A percentile compares a stretch with the other conserved stretches of the same genome.
Evolutionary conservation across 2,113 vertebrate genomes (phyloP).

Genomic region (Chionodraco myersi): DNA sequence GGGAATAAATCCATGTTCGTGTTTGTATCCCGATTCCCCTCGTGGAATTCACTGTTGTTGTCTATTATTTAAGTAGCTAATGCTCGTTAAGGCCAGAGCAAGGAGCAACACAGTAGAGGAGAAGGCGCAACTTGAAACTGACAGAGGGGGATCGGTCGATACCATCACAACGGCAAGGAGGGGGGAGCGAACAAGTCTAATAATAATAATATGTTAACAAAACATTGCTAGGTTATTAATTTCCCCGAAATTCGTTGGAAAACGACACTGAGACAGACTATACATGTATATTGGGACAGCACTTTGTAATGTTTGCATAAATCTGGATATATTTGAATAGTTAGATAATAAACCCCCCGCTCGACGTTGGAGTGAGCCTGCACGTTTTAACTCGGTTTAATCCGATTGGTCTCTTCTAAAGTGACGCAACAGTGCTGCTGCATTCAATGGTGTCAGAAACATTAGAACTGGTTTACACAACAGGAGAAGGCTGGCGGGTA

Average conservation of each 20-base stretch:
- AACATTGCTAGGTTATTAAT: too few species aligned
- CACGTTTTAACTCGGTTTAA: slow-evolving; percentile 74
- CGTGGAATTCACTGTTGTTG: neutral
- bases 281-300: accelerated
- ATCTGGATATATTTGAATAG: neutral
- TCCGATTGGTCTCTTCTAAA: slow-evolving; percentile 79
- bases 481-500: neutral
- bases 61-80: neutral
- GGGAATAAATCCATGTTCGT: slow-evolving; percentile 39
- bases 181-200: slow-evolving; percentile 1
- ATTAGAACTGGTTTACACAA: slow-evolving; percentile 11
- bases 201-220: neutral
- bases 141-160: slow-evolving; percentile 69
- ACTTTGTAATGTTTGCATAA: accelerated
- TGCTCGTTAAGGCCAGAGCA: neutral
- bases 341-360: neutral
- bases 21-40: neutral
- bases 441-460: slow-evolving; percentile 55
- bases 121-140: slow-evolving; percentile 82
- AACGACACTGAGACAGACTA: too few species aligned
- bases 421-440: slow-evolving; percentile 72
- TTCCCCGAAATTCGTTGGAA: accelerated
- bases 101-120: slow-evolving; percentile 42
- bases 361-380: slow-evolving; percentile 17
- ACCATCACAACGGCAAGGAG: slow-evolving; percentile 45